Evolutionary conservation across 2,113 vertebrate species (phyloP), one percentile per base, ranked within the genome.

Genomic region (Stercorarius parasiticus): DNA sequence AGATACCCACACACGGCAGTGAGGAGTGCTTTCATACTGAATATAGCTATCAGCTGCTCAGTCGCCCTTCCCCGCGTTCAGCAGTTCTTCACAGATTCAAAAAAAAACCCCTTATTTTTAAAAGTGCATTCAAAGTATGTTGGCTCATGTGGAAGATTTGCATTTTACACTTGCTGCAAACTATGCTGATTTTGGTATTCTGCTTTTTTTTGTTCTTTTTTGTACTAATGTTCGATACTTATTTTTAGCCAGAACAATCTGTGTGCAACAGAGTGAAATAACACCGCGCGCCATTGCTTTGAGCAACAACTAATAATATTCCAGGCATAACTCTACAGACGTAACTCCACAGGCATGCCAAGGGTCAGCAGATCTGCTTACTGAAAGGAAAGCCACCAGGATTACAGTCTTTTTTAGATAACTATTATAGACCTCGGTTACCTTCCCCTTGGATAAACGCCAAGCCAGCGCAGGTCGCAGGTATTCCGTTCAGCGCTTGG

Each of bases 361-460:
- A 96, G 95, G 96, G 89, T 97, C 96, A 97, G 93, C 95, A 97
- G 93, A 93, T 96, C 95, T 93, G 88, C 62, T 93, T 96, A 61
- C 93, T 77, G 89, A 94, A 96, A 95, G 84, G 79, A 90, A 95
- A 93, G 93, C 89, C 89, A 91, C 78, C 74, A 47, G 95, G 93
- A 97, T 88, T 91, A 88, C n/a, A 15, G 42, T 82, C 81, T 49
- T 66, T 94, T 92, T 93, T 55, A 73, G 84, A 94, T 62, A 95
- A 89, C 58, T 73, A 65, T 72, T 87, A 78, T 10, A 87, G 70
- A 88, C 78, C 70, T 86, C 66, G 3, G 53, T 52, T 83, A 91
- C 69, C 86, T 92, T 92, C 71, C 49, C 61, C 62, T 29, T 61
- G 53, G 66, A 66, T 49, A 65, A 82, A 76, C 1, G 40, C 34